Percentiles rank a stretch among this genome's conserved stretches.
These are phyloP conservation scores for Chrysemys picta DNA, from an alignment of 2,113 vertebrate genomes.

Conservation along the genomic window DNA sequence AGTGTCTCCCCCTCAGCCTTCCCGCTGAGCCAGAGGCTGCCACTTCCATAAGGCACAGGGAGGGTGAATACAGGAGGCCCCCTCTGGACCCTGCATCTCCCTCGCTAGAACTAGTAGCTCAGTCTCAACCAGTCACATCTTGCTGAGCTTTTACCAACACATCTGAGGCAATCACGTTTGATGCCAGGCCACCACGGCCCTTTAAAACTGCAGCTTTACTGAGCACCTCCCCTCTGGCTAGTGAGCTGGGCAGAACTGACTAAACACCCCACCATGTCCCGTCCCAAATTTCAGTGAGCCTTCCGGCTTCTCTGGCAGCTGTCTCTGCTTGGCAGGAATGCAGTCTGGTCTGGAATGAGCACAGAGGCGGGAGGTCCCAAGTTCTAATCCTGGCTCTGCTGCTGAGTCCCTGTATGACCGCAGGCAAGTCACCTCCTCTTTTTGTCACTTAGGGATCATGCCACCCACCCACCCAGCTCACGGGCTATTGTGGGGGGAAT, in stretches of 20 bases:
- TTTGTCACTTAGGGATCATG: background rate
- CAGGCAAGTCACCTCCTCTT: background rate
- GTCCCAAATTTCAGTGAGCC: background rate
- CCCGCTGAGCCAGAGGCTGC: background rate
- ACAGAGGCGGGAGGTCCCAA: background rate
- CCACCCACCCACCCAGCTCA: no score
- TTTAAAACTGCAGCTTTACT: background rate
- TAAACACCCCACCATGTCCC: no score
- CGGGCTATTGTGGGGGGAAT: background rate
- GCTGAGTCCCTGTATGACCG: background rate
- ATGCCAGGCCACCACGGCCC: background rate
- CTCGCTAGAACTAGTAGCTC: background rate
- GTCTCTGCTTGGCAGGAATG: background rate
- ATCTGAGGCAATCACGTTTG: background rate
- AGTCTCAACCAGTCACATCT: background rate
- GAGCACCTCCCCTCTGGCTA: background rate
- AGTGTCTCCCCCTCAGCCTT: background rate
- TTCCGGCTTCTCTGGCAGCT: background rate
- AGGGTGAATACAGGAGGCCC: background rate
- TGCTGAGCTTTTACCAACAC: background rate
- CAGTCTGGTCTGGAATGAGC: background rate
- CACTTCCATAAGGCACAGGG: no score
- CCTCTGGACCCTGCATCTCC: background rate
- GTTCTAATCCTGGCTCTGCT: background rate
- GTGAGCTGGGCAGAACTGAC: background rate